Evolutionary conservation across 2,797 vertebrate species (phyloP).

Genomic region (Amblyraja radiata): DNA sequence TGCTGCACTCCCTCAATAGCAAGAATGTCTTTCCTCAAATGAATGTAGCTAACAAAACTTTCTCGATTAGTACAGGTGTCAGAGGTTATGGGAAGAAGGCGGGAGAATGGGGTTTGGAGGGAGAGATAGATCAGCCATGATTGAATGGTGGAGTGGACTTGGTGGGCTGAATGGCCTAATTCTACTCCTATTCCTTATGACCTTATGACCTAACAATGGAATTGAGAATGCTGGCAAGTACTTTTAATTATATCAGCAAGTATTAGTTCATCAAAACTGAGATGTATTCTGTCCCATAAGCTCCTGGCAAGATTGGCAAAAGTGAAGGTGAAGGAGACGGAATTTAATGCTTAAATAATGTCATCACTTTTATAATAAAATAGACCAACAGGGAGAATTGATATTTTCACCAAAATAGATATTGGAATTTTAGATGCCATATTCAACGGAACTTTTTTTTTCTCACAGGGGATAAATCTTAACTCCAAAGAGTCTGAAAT

Average conservation of each 20-base stretch:
- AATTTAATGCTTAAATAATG: background rate
- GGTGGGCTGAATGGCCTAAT: too few relatives aligned
- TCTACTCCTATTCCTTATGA: too few relatives aligned
- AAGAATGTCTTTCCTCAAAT: too few relatives aligned
- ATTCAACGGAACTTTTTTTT: background rate
- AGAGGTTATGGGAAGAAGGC: too few relatives aligned
- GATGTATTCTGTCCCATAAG: background rate
- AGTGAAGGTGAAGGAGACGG: background rate
- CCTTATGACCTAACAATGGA: background rate
- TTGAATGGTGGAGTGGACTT: too few relatives aligned
- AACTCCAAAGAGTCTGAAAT: background rate
- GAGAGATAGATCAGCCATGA: too few relatives aligned
- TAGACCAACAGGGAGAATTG: background rate
- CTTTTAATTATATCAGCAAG: background rate
- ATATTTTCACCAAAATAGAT: background rate
- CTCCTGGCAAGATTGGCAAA: background rate
- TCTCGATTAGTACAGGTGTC: too few relatives aligned
- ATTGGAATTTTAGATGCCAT: too few relatives aligned
- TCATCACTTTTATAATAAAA: background rate
- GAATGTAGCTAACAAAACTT: too few relatives aligned
- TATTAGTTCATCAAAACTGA: background rate
- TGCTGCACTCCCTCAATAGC: too few relatives aligned
- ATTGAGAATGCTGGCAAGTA: background rate
- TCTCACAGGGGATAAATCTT: background rate
- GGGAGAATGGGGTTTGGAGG: too few relatives aligned